Percentiles rank a stretch among this genome's conserved stretches.
phyloP scores from a whole-genome alignment of 2,888 invertebrate genomes.

The Sericinus montela region DNA sequence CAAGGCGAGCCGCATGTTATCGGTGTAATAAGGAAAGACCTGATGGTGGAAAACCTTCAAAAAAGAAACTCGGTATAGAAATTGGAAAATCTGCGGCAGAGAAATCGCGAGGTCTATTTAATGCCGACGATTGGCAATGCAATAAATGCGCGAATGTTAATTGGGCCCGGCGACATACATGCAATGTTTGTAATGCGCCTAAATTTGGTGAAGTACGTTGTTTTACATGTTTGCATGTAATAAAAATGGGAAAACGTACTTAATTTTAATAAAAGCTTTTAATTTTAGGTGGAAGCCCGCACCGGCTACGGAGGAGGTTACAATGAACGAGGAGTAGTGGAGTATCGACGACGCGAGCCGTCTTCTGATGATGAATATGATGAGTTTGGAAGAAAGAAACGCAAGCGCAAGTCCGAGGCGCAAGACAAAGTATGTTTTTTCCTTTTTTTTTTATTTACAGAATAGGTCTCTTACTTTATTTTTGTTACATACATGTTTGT shows the following conservation, averaged over 20 bases:
- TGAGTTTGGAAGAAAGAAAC: slow-evolving; percentile 89
- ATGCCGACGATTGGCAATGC: slow-evolving; percentile 99
- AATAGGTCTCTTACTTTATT: background rate
- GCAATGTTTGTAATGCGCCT: slow-evolving; percentile 99
- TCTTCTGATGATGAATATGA: slow-evolving; percentile 98
- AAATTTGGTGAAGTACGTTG: slow-evolving; percentile 94
- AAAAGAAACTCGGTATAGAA: slow-evolving; percentile 95
- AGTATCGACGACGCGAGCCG: slow-evolving; percentile 93
- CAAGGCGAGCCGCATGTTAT: slow-evolving; percentile 93
- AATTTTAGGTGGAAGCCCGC: slow-evolving; percentile 82
- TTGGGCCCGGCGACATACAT: slow-evolving; percentile 97
- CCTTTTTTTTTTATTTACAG: slow-evolving; percentile 1
- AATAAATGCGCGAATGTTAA: slow-evolving; percentile 99
- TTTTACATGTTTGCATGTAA: background rate
- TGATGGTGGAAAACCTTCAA: slow-evolving; percentile 57
- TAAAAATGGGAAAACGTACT: background rate
- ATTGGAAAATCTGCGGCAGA: slow-evolving; percentile 99
- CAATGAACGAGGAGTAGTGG: slow-evolving; percentile 97
- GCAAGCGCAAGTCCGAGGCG: slow-evolving; percentile 58
- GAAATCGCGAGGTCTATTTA: slow-evolving; percentile 96
- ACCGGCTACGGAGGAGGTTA: slow-evolving; percentile 93
- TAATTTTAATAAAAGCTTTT: background rate
- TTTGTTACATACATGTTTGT: background rate
- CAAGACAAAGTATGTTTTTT: slow-evolving; percentile 42
- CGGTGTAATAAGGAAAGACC: slow-evolving; percentile 89